These are phyloP conservation scores for Metridium senile DNA, from an alignment of 92 coral and sea anemone species.

Conservation along the genomic window DNA sequence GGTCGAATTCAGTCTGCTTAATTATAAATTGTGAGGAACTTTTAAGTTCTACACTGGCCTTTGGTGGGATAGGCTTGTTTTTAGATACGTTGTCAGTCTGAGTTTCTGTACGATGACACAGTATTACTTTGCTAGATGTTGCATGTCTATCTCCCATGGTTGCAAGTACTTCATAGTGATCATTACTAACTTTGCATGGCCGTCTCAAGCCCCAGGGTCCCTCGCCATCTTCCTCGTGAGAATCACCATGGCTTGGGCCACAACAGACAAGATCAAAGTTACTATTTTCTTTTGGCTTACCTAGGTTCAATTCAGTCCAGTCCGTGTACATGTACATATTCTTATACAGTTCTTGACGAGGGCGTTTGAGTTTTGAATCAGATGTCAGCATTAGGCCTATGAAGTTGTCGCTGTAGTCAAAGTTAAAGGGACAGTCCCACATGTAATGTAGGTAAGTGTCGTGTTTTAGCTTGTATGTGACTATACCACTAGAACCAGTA, in stretches of 20 bases:
- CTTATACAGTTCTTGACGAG: conserved; percentile 28
- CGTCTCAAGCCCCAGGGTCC: conserved; percentile 38
- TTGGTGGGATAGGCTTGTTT: not conserved
- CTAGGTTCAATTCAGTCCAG: conserved; percentile 12
- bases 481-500: conserved; percentile 46
- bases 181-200: conserved; percentile 28
- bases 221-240: conserved; percentile 30
- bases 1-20: no score
- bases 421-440: conserved; percentile 59
- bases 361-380: not conserved
- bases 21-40: no score
- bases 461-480: conserved; percentile 37
- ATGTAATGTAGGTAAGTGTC: conserved; percentile 34
- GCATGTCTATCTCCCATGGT: conserved; percentile 58
- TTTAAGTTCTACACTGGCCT: not conserved
- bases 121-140: conserved; percentile 29
- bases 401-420: conserved; percentile 40
- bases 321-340: conserved; percentile 19
- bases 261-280: conserved; percentile 48
- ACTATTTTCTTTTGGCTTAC: conserved; percentile 27
- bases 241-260: conserved; percentile 46
- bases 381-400: conserved; percentile 52
- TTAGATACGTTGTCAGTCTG: not conserved
- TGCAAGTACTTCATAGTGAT: conserved; percentile 28
- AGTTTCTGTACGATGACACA: not conserved